Percentiles rank a stretch among this genome's conserved stretches.
Evolutionary conservation across 2,113 vertebrate genomes (phyloP).

Genomic region (Okapia johnstoni): DNA sequence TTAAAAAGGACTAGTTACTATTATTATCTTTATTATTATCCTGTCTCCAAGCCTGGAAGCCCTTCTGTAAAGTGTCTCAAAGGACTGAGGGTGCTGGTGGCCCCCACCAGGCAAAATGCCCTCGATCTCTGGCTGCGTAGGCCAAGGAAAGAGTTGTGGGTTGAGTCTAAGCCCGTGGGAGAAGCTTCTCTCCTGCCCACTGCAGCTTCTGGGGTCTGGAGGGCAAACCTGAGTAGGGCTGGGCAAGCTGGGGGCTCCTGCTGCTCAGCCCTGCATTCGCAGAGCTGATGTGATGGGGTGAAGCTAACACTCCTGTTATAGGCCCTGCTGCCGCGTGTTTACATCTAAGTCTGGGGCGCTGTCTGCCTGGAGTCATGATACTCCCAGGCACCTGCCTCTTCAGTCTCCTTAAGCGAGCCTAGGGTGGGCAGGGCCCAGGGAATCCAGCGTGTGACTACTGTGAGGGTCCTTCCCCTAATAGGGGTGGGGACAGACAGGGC

Average conservation of each 20-base stretch:
- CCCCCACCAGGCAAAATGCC: background rate
- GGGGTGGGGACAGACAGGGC: background rate
- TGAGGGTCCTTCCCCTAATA: background rate
- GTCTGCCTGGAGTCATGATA: background rate
- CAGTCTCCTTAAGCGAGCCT: background rate
- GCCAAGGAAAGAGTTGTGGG: background rate
- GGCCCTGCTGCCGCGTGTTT: rapidly evolving
- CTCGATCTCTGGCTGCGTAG: background rate
- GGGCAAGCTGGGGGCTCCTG: background rate
- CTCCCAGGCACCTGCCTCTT: background rate
- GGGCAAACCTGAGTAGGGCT: background rate
- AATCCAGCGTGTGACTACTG: background rate
- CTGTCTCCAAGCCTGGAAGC: background rate
- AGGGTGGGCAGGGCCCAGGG: background rate
- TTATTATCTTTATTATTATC: background rate
- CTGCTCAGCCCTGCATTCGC: background rate
- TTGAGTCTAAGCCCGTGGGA: background rate
- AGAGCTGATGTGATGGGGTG: background rate
- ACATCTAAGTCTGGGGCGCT: background rate
- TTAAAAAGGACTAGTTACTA: background rate
- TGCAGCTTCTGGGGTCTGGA: background rate
- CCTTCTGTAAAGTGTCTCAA: background rate
- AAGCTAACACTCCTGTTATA: rapidly evolving
- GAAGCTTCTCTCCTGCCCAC: background rate
- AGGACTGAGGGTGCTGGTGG: background rate